Percentiles rank a stretch among this genome's conserved stretches.
Evolutionary conservation across 2,797 vertebrate species (phyloP).

Genomic region (Phaenicophaeus curvirostris): DNA sequence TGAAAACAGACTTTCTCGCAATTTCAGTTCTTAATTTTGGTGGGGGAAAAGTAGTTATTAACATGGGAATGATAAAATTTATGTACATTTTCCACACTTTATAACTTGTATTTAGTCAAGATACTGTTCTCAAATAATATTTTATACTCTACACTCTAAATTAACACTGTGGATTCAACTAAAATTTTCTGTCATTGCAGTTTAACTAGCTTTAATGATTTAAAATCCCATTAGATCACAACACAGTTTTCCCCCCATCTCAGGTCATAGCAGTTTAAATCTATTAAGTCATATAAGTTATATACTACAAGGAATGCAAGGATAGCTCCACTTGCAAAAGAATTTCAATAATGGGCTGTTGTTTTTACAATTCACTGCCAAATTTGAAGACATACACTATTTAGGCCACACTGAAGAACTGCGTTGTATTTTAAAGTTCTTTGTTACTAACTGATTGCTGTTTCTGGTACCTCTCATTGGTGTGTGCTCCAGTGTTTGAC

Average conservation of each 20-base stretch:
- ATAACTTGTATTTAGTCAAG: background rate
- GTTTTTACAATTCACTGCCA: background rate
- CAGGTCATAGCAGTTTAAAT: background rate
- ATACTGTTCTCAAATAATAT: background rate
- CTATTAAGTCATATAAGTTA: background rate
- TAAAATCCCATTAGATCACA: background rate
- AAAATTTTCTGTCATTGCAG: background rate
- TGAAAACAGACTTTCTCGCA: background rate
- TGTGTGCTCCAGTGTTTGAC: background rate
- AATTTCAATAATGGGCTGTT: background rate
- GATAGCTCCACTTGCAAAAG: background rate
- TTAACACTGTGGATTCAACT: background rate
- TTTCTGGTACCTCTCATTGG: background rate
- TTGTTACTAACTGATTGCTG: background rate
- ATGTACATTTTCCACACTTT: background rate
- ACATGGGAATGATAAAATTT: background rate
- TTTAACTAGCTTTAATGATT: background rate
- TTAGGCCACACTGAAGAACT: background rate
- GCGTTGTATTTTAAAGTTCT: background rate
- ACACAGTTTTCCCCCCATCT: background rate
- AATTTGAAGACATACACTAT: background rate
- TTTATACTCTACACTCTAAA: background rate
- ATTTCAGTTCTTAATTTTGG: background rate
- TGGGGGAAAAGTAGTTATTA: background rate
- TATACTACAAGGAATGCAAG: background rate